Evolutionary conservation across 53 echinoderm and acorn worm genomes (phyloP).

Genomic region (Henricia sp.): DNA sequence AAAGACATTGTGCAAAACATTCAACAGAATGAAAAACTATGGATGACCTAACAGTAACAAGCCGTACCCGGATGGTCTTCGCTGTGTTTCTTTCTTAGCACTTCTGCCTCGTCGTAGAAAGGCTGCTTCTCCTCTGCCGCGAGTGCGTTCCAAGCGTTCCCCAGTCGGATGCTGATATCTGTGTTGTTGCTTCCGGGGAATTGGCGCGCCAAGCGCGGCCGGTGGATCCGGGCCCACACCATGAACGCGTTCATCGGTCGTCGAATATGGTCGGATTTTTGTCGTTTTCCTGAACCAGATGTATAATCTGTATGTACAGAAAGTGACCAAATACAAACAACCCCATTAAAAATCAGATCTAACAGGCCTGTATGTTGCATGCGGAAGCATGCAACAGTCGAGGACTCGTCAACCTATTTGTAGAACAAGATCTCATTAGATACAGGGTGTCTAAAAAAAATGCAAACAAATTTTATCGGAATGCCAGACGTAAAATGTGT

Average conservation of each 20-base stretch:
- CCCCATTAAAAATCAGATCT: neutral
- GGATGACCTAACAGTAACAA: no score
- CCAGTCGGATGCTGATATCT: constrained; percentile 88
- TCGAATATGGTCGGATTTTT: constrained; percentile 64
- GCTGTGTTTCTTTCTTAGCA: constrained; percentile 78
- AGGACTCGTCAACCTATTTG: neutral
- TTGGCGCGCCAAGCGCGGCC: constrained; percentile 61
- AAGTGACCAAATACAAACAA: neutral
- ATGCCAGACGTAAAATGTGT: no score
- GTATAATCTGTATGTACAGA: neutral
- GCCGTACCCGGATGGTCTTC: constrained; percentile 89
- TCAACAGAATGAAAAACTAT: no score
- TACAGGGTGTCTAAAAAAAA: no score
- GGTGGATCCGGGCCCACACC: constrained; percentile 88
- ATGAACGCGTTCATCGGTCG: constrained; percentile 99
- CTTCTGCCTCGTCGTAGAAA: constrained; percentile 82
- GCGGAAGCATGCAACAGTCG: neutral
- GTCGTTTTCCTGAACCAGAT: constrained; percentile 15
- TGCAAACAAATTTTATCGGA: no score
- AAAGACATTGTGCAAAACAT: no score
- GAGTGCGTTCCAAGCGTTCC: constrained; percentile 83
- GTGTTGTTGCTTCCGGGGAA: constrained; percentile 73
- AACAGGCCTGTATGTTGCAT: neutral
- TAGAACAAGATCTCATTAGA: no score
- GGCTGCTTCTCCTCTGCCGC: constrained; percentile 73